phyloP scores from a whole-genome alignment of 2,888 invertebrate genomes.

The Agrotis puta region DNA sequence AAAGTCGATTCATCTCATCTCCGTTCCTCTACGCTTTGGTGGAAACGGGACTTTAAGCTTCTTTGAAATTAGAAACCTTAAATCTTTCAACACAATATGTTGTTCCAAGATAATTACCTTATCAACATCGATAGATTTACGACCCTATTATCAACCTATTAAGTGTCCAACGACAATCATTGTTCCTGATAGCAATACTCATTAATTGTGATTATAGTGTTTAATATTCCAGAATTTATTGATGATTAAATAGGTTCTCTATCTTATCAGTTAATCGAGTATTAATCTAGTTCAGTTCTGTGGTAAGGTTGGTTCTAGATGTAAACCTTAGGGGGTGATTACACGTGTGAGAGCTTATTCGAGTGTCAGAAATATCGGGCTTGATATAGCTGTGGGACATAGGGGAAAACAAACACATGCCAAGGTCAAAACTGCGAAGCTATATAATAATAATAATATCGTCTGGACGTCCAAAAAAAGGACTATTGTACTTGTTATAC shows the following conservation, averaged over 20 bases:
- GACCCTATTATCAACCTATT: background rate
- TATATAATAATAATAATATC: background rate
- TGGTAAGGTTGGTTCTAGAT: background rate
- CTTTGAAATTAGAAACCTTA: background rate
- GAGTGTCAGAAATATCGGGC: background rate
- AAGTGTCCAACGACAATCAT: background rate
- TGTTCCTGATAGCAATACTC: background rate
- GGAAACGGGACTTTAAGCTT: no score
- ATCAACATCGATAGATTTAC: no score
- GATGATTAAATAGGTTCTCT: background rate
- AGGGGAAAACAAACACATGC: background rate
- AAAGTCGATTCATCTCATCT: no score
- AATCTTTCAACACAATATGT: background rate
- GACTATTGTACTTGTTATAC: no score
- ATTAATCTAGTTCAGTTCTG: slow-evolving; percentile 8
- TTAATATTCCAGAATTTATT: background rate
- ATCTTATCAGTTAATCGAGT: slow-evolving; percentile 11
- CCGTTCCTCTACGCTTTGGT: no score
- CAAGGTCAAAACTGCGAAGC: background rate
- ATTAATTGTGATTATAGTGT: background rate
- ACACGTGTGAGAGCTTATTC: slow-evolving; percentile 12
- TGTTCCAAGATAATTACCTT: background rate
- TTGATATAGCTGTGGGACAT: slow-evolving; percentile 11
- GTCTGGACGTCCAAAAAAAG: no score
- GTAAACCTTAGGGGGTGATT: background rate